These are phyloP conservation scores for Neoaliturus tenellus DNA, from an alignment of 2,888 invertebrate species.

Conservation along the genomic window DNA sequence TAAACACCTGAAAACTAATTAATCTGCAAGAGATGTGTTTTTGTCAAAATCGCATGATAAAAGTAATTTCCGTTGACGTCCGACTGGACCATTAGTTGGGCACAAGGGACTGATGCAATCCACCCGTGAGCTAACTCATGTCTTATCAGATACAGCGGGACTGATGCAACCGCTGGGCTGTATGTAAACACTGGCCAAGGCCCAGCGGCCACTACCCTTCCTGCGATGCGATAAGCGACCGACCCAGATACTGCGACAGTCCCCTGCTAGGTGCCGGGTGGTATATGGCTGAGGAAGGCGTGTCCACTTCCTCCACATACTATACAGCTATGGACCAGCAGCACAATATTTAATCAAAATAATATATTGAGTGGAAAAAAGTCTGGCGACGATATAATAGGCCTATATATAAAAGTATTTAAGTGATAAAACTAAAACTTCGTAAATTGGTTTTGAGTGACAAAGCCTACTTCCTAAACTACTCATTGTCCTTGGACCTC, in stretches of 20 bases:
- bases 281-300: background rate
- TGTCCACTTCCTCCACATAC: no score
- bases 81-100: background rate
- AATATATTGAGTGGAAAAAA: no score
- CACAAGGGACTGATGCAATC: background rate
- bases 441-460: no score
- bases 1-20: background rate
- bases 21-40: background rate
- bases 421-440: no score
- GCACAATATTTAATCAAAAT: no score
- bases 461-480: no score
- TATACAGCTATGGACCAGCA: no score
- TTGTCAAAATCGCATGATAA: background rate
- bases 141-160: conserved; percentile 25
- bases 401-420: no score
- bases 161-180: conserved; percentile 12
- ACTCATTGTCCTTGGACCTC: no score
- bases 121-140: background rate
- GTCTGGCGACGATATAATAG: no score
- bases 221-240: background rate
- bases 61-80: background rate
- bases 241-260: background rate
- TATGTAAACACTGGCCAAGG: background rate
- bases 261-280: background rate
- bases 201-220: background rate